Evolutionary conservation across 2,113 vertebrate species (phyloP).

Genomic region (Ifrita kowaldi): DNA sequence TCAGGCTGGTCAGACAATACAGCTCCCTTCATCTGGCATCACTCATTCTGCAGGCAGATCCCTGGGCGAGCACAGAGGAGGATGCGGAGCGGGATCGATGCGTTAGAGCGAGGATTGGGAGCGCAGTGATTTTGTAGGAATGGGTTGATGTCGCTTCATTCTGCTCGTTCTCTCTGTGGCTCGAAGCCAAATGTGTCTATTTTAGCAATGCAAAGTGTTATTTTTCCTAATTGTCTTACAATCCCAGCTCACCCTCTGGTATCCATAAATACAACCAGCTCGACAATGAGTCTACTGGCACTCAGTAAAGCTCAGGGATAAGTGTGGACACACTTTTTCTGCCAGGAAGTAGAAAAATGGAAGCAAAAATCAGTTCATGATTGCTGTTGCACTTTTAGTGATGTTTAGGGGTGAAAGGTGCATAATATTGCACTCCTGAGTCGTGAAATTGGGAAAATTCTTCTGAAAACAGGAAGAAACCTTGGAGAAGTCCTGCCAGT

Average conservation of each 20-base stretch:
- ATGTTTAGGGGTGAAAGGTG: background rate
- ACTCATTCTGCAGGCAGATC: background rate
- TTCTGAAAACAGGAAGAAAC: background rate
- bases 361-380: background rate
- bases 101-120: background rate
- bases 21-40: background rate
- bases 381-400: background rate
- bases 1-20: background rate
- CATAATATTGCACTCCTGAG: fast-evolving
- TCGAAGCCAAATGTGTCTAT: background rate
- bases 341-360: background rate
- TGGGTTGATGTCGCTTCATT: fast-evolving
- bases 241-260: background rate
- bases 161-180: background rate
- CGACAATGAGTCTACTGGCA: background rate
- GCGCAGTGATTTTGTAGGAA: background rate
- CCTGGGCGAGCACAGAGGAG: background rate
- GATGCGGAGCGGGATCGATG: background rate
- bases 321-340: background rate
- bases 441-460: background rate
- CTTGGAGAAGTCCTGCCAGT: background rate
- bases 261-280: background rate
- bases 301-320: background rate
- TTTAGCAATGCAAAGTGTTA: fast-evolving
- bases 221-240: background rate